Evolutionary conservation across 1,140 invertebrate species (phyloP).

Genomic region (Mamestra configurata): DNA sequence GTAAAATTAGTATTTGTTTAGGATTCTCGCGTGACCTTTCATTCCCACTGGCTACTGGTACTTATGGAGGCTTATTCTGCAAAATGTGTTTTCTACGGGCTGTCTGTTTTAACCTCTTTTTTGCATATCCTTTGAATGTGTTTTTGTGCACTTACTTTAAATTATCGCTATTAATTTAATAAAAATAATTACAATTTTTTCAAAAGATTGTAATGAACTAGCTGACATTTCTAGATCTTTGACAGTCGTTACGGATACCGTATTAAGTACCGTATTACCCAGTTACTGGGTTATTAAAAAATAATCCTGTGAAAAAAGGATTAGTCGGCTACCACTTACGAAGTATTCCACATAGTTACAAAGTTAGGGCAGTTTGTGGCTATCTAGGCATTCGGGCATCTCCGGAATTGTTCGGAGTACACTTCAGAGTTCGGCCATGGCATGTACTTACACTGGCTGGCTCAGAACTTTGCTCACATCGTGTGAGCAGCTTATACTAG

Average conservation of each 20-base stretch:
- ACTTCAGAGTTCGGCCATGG: conserved; percentile 5
- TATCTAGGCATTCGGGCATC: conserved; percentile 40
- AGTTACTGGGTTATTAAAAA: no score
- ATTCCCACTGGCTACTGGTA: neutral
- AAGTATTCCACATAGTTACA: conserved; percentile 23
- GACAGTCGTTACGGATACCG: no score
- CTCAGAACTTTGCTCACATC: conserved; percentile 34
- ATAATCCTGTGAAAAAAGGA: neutral
- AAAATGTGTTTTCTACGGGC: no score
- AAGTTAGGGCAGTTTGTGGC: conserved; percentile 14
- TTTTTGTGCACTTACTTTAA: no score
- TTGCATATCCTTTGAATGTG: no score
- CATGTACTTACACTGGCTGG: conserved; percentile 26
- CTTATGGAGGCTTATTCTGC: neutral
- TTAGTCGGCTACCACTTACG: conserved; percentile 7
- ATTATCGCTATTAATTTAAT: neutral
- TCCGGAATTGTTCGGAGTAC: conserved; percentile 23
- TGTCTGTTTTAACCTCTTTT: no score
- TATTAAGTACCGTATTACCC: no score
- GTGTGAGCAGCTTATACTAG: conserved; percentile 13
- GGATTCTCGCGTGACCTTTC: neutral
- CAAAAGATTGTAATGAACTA: no score
- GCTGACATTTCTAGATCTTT: no score
- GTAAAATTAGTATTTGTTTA: neutral
- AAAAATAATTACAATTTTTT: no score